A percentile compares a stretch with the other conserved stretches of the same genome.
These are phyloP conservation scores for Ladona fulva DNA, from an alignment of 1,140 invertebrate genomes.

Conservation along the genomic window DNA sequence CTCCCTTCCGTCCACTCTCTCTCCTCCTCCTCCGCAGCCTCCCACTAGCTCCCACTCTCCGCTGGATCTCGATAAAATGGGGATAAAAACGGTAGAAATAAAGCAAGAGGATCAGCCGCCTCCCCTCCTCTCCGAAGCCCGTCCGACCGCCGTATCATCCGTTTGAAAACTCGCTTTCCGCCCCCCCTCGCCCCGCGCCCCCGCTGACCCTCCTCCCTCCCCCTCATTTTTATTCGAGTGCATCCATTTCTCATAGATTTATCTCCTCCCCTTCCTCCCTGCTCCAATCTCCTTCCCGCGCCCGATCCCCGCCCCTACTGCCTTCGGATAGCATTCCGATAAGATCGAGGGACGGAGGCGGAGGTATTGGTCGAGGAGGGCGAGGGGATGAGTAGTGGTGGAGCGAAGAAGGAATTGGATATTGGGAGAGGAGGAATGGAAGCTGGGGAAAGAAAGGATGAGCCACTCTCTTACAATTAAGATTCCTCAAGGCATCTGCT, in stretches of 20 bases:
- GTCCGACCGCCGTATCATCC: not conserved
- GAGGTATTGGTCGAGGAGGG: not conserved
- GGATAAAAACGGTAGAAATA: no score
- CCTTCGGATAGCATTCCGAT: not conserved
- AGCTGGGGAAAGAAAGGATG: no score
- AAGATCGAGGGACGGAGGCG: not conserved
- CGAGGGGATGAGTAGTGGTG: not conserved
- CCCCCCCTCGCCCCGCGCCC: not conserved
- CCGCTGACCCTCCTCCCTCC: not conserved
- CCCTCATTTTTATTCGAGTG: not conserved
- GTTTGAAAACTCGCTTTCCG: not conserved
- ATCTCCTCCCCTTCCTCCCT: not conserved
- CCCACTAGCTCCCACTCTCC: not conserved
- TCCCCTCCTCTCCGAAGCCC: not conserved
- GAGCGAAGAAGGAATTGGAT: not conserved
- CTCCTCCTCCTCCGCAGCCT: not conserved
- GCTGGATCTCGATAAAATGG: not conserved
- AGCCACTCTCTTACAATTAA: no score
- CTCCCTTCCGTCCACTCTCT: not conserved
- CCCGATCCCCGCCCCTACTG: no score
- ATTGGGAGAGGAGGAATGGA: not conserved
- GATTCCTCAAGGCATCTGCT: no score
- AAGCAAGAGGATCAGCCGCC: no score
- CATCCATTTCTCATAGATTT: slow-evolving; percentile 3
- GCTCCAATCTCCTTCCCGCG: not conserved